Evolutionary conservation across 2,113 vertebrate species (phyloP).

Genomic region (Rallus limicola): DNA sequence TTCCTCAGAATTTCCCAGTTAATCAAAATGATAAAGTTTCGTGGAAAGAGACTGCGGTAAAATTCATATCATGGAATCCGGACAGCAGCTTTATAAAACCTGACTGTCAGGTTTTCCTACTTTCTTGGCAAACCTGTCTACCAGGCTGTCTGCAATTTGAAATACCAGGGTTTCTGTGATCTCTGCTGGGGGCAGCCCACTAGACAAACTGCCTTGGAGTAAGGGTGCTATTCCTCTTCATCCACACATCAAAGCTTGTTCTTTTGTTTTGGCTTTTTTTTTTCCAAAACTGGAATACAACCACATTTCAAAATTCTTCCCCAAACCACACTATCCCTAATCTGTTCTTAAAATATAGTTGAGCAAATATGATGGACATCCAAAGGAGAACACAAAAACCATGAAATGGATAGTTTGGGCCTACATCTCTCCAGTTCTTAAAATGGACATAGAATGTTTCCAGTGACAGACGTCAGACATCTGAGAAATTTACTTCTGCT

Average conservation of each 20-base stretch:
- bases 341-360: neutral
- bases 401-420: neutral
- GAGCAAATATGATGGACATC: neutral
- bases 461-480: neutral
- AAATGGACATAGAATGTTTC: neutral
- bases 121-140: neutral
- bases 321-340: neutral
- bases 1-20: neutral
- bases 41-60: neutral
- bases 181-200: constrained; percentile 13
- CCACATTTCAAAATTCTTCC: neutral
- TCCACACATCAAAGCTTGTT: neutral
- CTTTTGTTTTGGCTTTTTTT: neutral
- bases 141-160: neutral
- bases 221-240: constrained; percentile 22
- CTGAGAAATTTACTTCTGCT: neutral
- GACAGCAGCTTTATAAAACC: neutral
- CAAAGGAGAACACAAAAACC: neutral
- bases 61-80: neutral
- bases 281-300: neutral
- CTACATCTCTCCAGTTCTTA: neutral
- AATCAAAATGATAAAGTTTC: neutral
- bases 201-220: neutral
- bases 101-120: neutral
- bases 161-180: constrained; percentile 13